Base-by-base conservation (phyloP, 2,888 invertebrate genomes). In the Scaptomyza cyrtandrae region DNA sequence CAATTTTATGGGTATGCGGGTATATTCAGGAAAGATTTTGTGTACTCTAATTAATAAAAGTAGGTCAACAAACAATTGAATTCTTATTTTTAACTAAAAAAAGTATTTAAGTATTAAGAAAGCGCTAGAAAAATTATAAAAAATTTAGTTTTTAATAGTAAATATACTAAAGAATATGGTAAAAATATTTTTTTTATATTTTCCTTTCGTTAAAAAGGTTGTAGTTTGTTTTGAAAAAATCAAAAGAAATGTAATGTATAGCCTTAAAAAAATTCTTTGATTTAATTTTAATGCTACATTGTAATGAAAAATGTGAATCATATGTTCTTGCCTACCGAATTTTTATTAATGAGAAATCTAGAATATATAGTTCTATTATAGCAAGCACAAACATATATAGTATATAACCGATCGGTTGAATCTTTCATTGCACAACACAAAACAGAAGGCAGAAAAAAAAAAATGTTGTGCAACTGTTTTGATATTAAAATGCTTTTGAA, bases 401-500 rank as follows among this genome's bases (percentile, higher is more conserved):
- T 13, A 16, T 16, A 11, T 31, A 16, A 33, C 1, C 10, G 11
- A 43, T 19, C 31, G 33, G 13, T 14, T 27, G 31, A 13, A 19
- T 29, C 13, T 43, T 49, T 13, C 7, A 19, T 60, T 62, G 43
- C 27, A 49, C 29, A 44, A 43, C 39, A 7, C 39, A 44, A 43
- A 35, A 7, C 39, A 33, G 29, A 5, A 19, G 10, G 9, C 49
- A 7, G 2, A 29, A 0, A 29, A 9, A 0, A 14, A 13, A 60
- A 37, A 69, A 64, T 48, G 9, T 75, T 74, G 69, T 24, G 69
- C 75, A 74, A 19, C 27, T 41, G 3, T 44, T 37, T 55, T 33
- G 3, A 46, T 53, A 53, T 72, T 49, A 27, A 58, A 67, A 63
- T 59, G 49, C 46, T 57, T 55, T 58, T 45, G 45, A 70, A 70